Conservation (phyloP, 2,797 vertebrate genomes). For the Sciurus vulgaris region DNA sequence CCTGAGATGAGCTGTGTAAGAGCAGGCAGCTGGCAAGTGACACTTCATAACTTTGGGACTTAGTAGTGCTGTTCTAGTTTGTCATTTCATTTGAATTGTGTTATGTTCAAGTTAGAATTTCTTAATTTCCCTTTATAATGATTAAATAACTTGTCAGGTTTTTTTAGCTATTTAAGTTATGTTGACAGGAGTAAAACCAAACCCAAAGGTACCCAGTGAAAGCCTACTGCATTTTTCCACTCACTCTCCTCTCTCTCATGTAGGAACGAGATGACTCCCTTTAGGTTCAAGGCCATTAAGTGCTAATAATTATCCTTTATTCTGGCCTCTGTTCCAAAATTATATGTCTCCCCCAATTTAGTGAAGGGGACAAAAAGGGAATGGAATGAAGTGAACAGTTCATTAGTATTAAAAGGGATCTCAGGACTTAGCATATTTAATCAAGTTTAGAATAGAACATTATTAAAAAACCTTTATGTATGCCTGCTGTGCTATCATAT, state of each 20-base stretch:
- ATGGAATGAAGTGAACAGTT: not conserved
- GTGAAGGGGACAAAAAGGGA: too few relatives aligned
- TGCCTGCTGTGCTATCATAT: not conserved
- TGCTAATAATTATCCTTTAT: not conserved
- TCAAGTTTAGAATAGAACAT: not conserved
- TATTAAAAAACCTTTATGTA: not conserved
- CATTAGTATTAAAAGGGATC: not conserved
- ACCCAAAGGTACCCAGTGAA: not conserved
- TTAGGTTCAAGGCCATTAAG: not conserved
- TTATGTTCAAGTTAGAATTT: not conserved
- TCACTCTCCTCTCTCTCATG: not conserved
- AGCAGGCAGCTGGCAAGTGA: not conserved
- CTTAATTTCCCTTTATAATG: not conserved
- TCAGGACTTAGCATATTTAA: not conserved
- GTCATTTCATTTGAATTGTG: not conserved
- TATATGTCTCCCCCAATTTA: not conserved
- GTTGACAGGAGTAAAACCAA: not conserved
- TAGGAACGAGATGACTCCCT: not conserved
- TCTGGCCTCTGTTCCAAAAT: not conserved
- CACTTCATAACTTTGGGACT: not conserved
- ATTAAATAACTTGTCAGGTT: not conserved
- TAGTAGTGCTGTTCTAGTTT: not conserved
- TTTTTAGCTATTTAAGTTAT: not conserved
- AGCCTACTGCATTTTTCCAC: not conserved
- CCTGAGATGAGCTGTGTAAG: not conserved